phyloP scores from a whole-genome alignment of 64 coral and sea anemone species.

The Montipora cactus region DNA sequence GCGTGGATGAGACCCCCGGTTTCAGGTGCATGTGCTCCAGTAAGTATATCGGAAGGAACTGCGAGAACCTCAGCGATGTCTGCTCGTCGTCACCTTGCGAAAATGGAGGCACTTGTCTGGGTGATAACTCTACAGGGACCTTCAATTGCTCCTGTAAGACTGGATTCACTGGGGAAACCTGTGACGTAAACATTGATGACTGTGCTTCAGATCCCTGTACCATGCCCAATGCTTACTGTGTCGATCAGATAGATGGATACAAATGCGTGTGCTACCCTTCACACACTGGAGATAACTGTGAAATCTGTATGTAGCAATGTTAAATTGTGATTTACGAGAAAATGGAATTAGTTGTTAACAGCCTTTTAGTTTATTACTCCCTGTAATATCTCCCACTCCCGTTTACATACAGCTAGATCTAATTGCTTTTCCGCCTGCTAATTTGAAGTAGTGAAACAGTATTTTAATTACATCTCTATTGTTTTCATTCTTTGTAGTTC shows the following conservation, averaged over 20 bases:
- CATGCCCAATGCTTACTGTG: slow-evolving; percentile 37
- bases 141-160: slow-evolving; percentile 39
- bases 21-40: slow-evolving; percentile 10
- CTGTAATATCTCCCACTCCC: neutral
- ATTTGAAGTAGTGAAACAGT: neutral
- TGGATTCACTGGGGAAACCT: slow-evolving; percentile 47
- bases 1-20: neutral
- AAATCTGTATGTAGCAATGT: slow-evolving; percentile 43
- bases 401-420: slow-evolving; percentile 1
- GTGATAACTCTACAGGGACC: slow-evolving; percentile 19
- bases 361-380: neutral
- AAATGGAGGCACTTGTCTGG: slow-evolving; percentile 44
- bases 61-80: slow-evolving; percentile 10
- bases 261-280: slow-evolving; percentile 61
- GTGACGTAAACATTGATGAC: slow-evolving; percentile 64
- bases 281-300: slow-evolving; percentile 67
- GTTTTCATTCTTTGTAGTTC: neutral
- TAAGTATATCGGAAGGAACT: slow-evolving; percentile 14
- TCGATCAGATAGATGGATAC: slow-evolving; percentile 46
- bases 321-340: neutral
- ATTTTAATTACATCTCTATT: neutral
- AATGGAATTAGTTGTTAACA: neutral
- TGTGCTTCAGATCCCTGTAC: slow-evolving; percentile 55
- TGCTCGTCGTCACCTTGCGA: slow-evolving; percentile 5
- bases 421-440: slow-evolving; percentile 13